These are phyloP conservation scores for Diabrotica virgifera DNA, from an alignment of 1,140 invertebrate genomes.

Conservation along the genomic window DNA sequence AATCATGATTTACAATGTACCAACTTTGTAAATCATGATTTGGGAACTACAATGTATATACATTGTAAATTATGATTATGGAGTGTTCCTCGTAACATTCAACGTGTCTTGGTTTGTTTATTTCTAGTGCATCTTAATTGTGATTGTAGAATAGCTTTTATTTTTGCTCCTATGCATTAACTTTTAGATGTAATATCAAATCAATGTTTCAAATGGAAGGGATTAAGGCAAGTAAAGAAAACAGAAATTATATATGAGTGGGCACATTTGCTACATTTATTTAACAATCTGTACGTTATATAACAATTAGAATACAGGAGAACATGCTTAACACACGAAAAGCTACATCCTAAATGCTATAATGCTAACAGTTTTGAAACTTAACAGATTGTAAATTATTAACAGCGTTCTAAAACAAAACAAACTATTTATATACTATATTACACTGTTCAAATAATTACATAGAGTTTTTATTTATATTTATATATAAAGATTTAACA, in stretches of 20 bases:
- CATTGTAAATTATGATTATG: too few species aligned
- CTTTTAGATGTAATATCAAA: too few species aligned
- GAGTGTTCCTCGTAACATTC: too few species aligned
- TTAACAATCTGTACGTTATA: conserved; percentile 20
- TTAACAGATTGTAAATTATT: conserved; percentile 9
- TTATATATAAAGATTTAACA: conserved; percentile 13
- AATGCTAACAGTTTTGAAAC: conserved; percentile 17
- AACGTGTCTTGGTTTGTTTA: too few species aligned
- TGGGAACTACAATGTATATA: too few species aligned
- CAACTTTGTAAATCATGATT: too few species aligned
- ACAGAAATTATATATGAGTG: conserved; percentile 8
- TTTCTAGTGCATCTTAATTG: too few species aligned
- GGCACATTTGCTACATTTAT: conserved; percentile 23
- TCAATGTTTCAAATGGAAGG: too few species aligned
- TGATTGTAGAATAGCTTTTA: too few species aligned
- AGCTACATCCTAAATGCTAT: conserved; percentile 22
- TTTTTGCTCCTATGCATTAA: too few species aligned
- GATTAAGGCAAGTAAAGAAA: background rate
- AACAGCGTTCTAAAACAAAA: conserved; percentile 15
- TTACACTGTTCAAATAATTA: conserved; percentile 16
- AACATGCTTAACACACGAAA: conserved; percentile 24
- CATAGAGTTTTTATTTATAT: conserved; percentile 7
- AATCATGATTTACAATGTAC: too few species aligned
- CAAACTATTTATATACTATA: conserved; percentile 15
- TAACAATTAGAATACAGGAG: conserved; percentile 23